Base-by-base conservation (phyloP, 2,888 invertebrate genomes). In the Metopia argyrocephala region DNA sequence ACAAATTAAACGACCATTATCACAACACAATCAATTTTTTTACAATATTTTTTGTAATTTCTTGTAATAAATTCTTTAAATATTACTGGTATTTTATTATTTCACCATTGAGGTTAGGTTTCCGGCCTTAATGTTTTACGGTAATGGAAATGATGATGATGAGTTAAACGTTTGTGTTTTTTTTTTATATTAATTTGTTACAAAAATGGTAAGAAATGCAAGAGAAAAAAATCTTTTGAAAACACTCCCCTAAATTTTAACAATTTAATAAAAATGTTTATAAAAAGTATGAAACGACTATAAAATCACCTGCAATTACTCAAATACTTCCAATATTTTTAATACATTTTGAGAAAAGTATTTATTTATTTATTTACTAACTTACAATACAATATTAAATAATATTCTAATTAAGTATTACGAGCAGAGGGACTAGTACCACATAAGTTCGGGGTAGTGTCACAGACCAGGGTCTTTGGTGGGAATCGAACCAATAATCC, bases 31-130 rank as follows among this genome's bases (percentile, higher is more conserved):
- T 56, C 18, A 57, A 31, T 65, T 66, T 54, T 45, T 7, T 9
- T 50, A 20, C 9, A 46, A 5, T 9, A 28, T 21, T 56, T 45
- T 74, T 68, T 46, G 65, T 18, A 46, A 27, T 48, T 48, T 56
- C 25, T 61, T 45, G 6, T 56, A 46, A 65, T 64, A 61, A 70
- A 81, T 78, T 81, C 74, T 70, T 75, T 0, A 75, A 69, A 70
- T 66, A 78, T 18, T 65, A 65, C 52, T 12, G 46, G 12, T 28
- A 38, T 76, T 70, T 73, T 64, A n/a, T 66, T 74, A 70, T 65
- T 70, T 70, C 65, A 70, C 38, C 70, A 70, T 78, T 65, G 69
- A 75, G 81, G 81, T 70, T 70, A 75, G 81, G 81, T 62, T 81
- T 81, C 81, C 81, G 81, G 70, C 74, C 38, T 45, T 31, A 68